A percentile compares a stretch with the other conserved stretches of the same genome.
Conservation (phyloP, 2,888 invertebrate species). For the Spilarctia lutea region DNA sequence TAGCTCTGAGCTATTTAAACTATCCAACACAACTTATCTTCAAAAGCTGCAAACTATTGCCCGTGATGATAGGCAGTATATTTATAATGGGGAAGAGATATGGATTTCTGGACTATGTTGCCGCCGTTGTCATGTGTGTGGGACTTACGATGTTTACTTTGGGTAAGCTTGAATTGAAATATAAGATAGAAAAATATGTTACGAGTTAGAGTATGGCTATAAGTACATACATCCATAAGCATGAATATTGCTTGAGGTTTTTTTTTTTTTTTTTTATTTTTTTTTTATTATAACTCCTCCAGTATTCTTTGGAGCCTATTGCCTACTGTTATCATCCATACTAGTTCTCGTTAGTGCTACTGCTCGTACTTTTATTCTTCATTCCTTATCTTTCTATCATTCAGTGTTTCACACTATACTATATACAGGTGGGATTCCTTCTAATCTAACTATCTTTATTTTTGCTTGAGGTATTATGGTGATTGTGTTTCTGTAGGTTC, state of each 20-base stretch:
- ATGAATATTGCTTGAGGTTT: no score
- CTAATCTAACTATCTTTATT: no score
- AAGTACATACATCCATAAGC: neutral
- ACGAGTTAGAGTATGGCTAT: neutral
- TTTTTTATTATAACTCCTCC: no score
- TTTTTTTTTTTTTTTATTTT: no score
- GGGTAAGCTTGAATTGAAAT: conserved; percentile 88
- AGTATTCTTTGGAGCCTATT: no score
- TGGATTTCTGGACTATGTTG: conserved; percentile 93
- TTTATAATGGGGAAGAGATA: conserved; percentile 96
- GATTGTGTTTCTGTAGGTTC: neutral
- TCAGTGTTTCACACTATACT: no score
- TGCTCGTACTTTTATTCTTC: no score
- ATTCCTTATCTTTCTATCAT: no score
- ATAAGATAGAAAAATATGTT: no score
- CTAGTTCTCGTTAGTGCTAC: no score
- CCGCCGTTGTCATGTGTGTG: conserved; percentile 94
- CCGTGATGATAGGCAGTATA: conserved; percentile 97
- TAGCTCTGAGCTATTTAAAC: conserved; percentile 97
- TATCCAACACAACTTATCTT: conserved; percentile 99
- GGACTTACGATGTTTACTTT: conserved; percentile 97
- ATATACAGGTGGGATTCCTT: no score
- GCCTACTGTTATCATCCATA: no score
- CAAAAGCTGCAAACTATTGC: conserved; percentile 98
- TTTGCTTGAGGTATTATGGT: neutral